A percentile compares a stretch with the other conserved stretches of the same genome.
Conservation (phyloP, 2,113 vertebrate species). For the Myiopsitta monachus region DNA sequence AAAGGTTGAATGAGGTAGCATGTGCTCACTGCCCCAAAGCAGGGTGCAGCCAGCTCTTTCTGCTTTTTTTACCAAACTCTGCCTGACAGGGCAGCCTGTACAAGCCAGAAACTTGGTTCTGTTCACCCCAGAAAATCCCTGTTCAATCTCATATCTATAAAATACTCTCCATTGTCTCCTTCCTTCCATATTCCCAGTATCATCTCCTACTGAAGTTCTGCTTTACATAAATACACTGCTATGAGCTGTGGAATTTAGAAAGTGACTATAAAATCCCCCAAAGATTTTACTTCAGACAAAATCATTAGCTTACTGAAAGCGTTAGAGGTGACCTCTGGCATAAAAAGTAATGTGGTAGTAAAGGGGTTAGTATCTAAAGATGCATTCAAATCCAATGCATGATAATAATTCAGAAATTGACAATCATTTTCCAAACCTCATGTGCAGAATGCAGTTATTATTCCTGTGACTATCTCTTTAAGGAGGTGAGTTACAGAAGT, state of each 20-base stretch:
- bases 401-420: slow-evolving; percentile 21
- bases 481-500: slow-evolving; percentile 41
- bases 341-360: slow-evolving; percentile 29
- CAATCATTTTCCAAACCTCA: slow-evolving; percentile 6
- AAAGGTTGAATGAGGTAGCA: not conserved
- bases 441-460: not conserved
- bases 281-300: slow-evolving; percentile 24
- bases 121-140: not conserved
- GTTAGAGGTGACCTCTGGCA: slow-evolving; percentile 33
- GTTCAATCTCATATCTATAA: not conserved
- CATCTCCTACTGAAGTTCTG: not conserved
- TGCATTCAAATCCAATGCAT: not conserved
- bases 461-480: slow-evolving; percentile 60
- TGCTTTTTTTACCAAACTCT: not conserved
- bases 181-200: not conserved
- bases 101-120: rapidly evolving
- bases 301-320: not conserved
- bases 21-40: not conserved
- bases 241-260: not conserved
- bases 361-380: slow-evolving; percentile 29
- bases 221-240: not conserved
- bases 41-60: not conserved
- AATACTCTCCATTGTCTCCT: not conserved
- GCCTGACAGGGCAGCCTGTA: not conserved
- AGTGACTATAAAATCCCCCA: not conserved